A percentile compares a stretch with the other conserved stretches of the same genome.
These are phyloP conservation scores for Holcopasites calliopsidis DNA, from an alignment of 1,140 invertebrate species.

Conservation along the genomic window DNA sequence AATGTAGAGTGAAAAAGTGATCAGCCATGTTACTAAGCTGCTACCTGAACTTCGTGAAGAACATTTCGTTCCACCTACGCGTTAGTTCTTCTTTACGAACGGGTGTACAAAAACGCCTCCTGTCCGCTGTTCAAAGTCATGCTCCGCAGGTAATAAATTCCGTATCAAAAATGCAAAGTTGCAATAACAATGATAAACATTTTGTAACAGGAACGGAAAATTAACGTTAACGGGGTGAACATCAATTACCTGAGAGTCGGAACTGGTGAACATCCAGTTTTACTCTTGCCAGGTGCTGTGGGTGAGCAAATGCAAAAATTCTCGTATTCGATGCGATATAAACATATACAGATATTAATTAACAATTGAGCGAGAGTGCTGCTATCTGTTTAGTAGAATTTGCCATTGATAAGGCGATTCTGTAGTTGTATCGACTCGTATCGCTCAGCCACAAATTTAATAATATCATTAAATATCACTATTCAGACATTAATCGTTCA, in stretches of 20 bases:
- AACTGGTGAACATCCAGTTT: slow-evolving; percentile 83
- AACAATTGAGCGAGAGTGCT: neutral
- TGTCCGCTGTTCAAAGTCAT: neutral
- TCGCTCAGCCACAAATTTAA: no score
- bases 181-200: no score
- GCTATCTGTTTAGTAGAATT: neutral
- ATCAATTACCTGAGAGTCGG: slow-evolving; percentile 89
- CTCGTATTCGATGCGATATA: no score
- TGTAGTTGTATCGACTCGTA: no score
- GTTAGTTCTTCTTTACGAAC: no score
- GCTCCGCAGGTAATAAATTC: neutral
- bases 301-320: slow-evolving; percentile 74
- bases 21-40: neutral
- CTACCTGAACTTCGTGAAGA: neutral
- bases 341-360: neutral
- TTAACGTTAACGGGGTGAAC: slow-evolving; percentile 81
- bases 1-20: neutral
- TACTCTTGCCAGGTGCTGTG: slow-evolving; percentile 89
- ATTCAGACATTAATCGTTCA: no score
- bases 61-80: neutral
- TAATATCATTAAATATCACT: no score
- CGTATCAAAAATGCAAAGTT: no score
- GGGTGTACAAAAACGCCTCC: neutral
- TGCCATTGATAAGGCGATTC: neutral
- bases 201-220: slow-evolving; percentile 77